phyloP scores from a whole-genome alignment of 2,888 invertebrate genomes.

The Ferrisia virgata region DNA sequence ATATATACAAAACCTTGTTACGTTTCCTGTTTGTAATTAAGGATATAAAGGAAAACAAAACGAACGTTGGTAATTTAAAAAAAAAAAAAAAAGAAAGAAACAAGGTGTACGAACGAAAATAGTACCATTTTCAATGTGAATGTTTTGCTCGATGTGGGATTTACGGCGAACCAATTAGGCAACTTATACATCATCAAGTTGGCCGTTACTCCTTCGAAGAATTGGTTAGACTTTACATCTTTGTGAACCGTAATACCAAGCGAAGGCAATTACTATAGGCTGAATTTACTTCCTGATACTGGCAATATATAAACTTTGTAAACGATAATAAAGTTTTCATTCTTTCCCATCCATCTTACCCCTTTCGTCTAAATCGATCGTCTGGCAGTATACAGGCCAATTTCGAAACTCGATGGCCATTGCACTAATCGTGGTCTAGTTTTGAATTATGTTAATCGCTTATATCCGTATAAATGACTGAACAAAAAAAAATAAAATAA shows the following conservation, averaged over 20 bases:
- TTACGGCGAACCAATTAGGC: constrained; percentile 1
- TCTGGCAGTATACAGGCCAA: neutral
- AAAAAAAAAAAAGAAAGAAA: no score
- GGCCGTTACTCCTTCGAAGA: no score
- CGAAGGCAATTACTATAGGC: no score
- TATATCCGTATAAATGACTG: neutral
- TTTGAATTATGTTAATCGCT: neutral
- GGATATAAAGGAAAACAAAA: neutral
- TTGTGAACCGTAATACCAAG: no score
- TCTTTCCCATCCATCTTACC: neutral
- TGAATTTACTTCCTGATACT: constrained; percentile 6
- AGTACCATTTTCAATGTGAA: neutral
- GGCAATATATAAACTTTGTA: neutral
- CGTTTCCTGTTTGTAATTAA: neutral
- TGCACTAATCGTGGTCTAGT: neutral
- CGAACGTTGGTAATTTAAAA: neutral
- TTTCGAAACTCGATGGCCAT: neutral
- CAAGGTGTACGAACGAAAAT: neutral
- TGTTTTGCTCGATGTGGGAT: neutral
- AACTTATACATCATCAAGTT: neutral
- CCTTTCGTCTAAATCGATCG: no score
- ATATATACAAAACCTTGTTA: neutral
- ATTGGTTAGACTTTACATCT: no score
- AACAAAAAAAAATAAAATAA: no score
- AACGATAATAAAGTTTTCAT: neutral